phyloP scores from a whole-genome alignment of 2,797 vertebrate species.

The Saguinus oedipus region DNA sequence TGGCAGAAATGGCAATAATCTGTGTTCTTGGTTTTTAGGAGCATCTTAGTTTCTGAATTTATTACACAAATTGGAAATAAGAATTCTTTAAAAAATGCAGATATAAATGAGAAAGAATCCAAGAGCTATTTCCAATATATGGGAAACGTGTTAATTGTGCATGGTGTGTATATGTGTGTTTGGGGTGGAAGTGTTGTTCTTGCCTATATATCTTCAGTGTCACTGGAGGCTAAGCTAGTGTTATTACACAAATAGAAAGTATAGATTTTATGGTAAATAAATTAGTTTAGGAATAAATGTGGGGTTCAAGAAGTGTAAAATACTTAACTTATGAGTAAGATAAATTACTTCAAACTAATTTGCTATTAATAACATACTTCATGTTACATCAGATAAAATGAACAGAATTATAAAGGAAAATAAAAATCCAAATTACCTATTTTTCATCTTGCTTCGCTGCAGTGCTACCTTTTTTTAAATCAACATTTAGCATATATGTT shows the following conservation, averaged over 20 bases:
- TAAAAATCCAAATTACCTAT: not conserved
- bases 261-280: not conserved
- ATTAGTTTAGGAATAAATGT: not conserved
- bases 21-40: not conserved
- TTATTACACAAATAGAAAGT: not conserved
- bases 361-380: not conserved
- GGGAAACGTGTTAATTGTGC: not conserved
- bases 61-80: not conserved
- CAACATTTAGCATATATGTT: not conserved
- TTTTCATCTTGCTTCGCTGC: not conserved
- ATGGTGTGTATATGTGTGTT: accelerated
- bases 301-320: not conserved
- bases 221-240: not conserved
- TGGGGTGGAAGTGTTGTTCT: accelerated
- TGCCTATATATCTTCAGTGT: not conserved
- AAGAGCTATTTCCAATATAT: not conserved
- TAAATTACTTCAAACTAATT: not conserved
- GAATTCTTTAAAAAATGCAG: not conserved
- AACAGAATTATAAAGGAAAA: not conserved
- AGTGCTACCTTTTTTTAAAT: not conserved
- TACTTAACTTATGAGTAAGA: not conserved
- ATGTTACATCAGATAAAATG: not conserved
- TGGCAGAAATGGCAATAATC: not conserved
- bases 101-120: not conserved
- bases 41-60: not conserved